phyloP scores from a whole-genome alignment of 2,797 vertebrate species.

The Amblyraja radiata region DNA sequence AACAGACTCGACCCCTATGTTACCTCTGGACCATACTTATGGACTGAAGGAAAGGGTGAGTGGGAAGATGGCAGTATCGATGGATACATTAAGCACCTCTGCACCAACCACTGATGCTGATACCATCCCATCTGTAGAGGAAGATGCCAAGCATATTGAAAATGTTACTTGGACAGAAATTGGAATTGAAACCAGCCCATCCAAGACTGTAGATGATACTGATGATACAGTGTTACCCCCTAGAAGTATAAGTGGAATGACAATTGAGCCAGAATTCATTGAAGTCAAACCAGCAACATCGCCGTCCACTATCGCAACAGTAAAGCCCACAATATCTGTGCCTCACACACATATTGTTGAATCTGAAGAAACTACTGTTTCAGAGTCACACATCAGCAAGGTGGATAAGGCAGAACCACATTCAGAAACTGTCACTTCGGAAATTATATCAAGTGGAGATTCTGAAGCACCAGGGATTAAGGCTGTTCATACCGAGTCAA shows the following conservation, averaged over 20 bases:
- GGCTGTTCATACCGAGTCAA: neutral
- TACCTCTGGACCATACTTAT: neutral
- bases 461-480: neutral
- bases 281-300: neutral
- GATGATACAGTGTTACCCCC: neutral
- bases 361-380: neutral
- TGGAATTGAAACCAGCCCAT: neutral
- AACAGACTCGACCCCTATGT: neutral
- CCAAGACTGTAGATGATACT: neutral
- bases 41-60: neutral
- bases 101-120: no score
- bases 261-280: neutral
- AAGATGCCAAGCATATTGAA: neutral
- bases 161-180: neutral
- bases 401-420: neutral
- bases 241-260: neutral
- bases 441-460: neutral
- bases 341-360: neutral
- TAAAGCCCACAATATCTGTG: neutral
- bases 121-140: neutral
- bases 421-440: neutral
- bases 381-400: neutral
- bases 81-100: neutral
- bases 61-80: neutral
- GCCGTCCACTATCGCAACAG: neutral